These are phyloP conservation scores for Watsonalla cultraria DNA, from an alignment of 2,888 invertebrate genomes.

Conservation along the genomic window DNA sequence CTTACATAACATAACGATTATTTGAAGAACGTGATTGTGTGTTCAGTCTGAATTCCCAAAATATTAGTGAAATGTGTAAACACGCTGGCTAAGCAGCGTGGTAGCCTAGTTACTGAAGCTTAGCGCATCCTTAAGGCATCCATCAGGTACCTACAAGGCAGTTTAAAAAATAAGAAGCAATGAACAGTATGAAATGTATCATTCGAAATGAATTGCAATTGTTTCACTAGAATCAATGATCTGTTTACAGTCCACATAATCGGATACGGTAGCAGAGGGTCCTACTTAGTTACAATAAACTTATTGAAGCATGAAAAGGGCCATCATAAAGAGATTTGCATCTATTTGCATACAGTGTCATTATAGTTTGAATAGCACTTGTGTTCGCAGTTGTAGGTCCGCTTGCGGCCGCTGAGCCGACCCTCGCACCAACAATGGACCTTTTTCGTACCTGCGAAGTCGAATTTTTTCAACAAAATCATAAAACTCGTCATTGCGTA, in stretches of 20 bases:
- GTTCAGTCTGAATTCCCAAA: no score
- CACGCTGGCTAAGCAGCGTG: no score
- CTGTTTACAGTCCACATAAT: slow-evolving; percentile 52
- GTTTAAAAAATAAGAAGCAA: slow-evolving; percentile 1
- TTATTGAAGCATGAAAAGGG: slow-evolving; percentile 43
- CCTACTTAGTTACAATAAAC: slow-evolving; percentile 29
- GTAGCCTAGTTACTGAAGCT: no score
- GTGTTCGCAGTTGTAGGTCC: slow-evolving; percentile 40
- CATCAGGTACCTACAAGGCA: no score
- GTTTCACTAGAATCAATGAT: slow-evolving; percentile 29
- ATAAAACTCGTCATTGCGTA: slow-evolving; percentile 71
- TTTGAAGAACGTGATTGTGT: no score
- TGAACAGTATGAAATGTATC: not conserved
- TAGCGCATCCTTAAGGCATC: not conserved
- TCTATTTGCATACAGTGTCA: slow-evolving; percentile 67
- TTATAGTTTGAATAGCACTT: slow-evolving; percentile 47
- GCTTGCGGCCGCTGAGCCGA: slow-evolving; percentile 19
- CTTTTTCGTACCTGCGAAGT: slow-evolving; percentile 69
- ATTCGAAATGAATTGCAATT: slow-evolving; percentile 3
- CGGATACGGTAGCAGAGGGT: slow-evolving; percentile 51
- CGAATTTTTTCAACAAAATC: slow-evolving; percentile 46
- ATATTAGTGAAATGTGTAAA: no score
- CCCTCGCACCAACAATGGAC: slow-evolving; percentile 37
- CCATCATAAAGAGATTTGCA: slow-evolving; percentile 55
- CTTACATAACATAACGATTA: no score